Percentiles rank a stretch among this genome's conserved stretches.
Evolutionary conservation across 2,888 invertebrate genomes (phyloP).

Genomic region (Eupithecia dodoneata): DNA sequence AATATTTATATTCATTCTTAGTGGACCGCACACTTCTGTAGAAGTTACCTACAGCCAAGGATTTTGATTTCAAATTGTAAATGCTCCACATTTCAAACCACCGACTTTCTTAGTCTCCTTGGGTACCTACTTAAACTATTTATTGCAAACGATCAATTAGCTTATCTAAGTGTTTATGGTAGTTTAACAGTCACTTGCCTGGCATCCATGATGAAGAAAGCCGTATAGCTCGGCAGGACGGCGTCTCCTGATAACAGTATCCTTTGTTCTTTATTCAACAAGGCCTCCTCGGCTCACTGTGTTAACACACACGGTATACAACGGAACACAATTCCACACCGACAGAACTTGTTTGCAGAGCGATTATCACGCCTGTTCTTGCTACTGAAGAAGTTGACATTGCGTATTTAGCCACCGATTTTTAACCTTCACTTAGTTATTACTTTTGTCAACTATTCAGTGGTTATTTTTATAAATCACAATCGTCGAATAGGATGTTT

Average conservation of each 20-base stretch:
- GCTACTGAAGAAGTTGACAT: slow-evolving; percentile 78
- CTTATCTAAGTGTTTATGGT: slow-evolving; percentile 39
- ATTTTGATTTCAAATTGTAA: slow-evolving; percentile 2
- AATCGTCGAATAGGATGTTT: slow-evolving; percentile 41
- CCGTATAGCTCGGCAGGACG: slow-evolving; percentile 51
- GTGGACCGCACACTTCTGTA: slow-evolving; percentile 3
- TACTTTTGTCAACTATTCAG: slow-evolving; percentile 63
- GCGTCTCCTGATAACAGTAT: slow-evolving; percentile 55
- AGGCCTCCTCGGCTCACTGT: slow-evolving; percentile 65
- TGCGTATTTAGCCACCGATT: slow-evolving; percentile 73
- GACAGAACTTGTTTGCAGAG: slow-evolving; percentile 74
- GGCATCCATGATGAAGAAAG: slow-evolving; percentile 69
- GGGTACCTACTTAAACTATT: slow-evolving; percentile 1
- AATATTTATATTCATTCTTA: slow-evolving; percentile 4
- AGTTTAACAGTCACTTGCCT: slow-evolving; percentile 55
- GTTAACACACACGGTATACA: slow-evolving; percentile 73
- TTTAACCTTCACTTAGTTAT: slow-evolving; percentile 74
- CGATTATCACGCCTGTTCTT: slow-evolving; percentile 77
- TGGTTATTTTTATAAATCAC: slow-evolving; percentile 57
- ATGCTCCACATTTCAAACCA: background rate
- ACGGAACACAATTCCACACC: slow-evolving; percentile 60
- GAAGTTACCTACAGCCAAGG: background rate
- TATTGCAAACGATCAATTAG: slow-evolving; percentile 27
- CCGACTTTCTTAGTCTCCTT: background rate
- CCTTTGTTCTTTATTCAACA: slow-evolving; percentile 66